Percentiles rank a stretch among this genome's conserved stretches.
Conservation (phyloP, 2,797 vertebrate genomes). For the Nannoperca obscura region DNA sequence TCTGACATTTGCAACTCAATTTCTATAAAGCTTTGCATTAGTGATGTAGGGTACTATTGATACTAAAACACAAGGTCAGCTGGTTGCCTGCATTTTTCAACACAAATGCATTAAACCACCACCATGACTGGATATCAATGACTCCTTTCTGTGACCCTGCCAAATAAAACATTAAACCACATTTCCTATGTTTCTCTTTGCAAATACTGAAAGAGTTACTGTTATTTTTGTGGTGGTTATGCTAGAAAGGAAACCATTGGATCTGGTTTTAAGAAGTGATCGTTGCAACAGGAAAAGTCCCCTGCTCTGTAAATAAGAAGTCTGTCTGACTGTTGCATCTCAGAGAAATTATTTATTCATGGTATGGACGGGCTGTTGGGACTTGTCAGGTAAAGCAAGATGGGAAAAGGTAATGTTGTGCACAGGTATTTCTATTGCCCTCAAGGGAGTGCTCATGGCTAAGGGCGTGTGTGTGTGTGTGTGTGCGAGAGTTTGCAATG, state of each 20-base stretch:
- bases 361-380: constrained; percentile 78
- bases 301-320: constrained; percentile 30
- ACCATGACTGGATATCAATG: not conserved
- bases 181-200: not conserved
- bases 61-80: not conserved
- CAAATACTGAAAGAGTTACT: not conserved
- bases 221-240: not conserved
- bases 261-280: not conserved
- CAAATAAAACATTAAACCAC: not conserved
- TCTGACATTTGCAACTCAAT: not conserved
- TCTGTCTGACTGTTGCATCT: constrained; percentile 43
- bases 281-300: constrained; percentile 26
- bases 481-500: constrained; percentile 22
- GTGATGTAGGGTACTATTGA: not conserved
- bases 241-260: constrained; percentile 2
- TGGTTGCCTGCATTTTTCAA: not conserved
- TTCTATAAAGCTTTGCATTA: not conserved
- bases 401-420: constrained; percentile 75
- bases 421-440: constrained; percentile 72
- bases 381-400: constrained; percentile 71
- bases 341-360: constrained; percentile 66
- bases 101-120: not conserved
- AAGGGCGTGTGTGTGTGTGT: constrained; percentile 60
- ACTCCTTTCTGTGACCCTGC: not conserved
- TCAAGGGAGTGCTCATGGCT: constrained; percentile 74